Conservation (phyloP, 1,140 invertebrate genomes). For the Neomicropteryx cornuta region DNA sequence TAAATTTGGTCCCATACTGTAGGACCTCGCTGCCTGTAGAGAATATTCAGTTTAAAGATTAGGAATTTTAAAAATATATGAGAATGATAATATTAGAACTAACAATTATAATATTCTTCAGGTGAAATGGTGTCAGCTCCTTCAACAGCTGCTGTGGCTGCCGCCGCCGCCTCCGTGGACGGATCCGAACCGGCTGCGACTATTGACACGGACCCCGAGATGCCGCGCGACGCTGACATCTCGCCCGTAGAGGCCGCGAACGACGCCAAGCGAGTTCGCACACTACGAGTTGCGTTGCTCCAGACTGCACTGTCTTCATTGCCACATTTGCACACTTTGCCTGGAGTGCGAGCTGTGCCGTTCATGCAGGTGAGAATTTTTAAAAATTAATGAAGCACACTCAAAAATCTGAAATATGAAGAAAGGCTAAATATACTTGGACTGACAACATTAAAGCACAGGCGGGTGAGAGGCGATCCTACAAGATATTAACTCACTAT, state of each 20-base stretch:
- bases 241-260: constrained; percentile 25
- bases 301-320: constrained; percentile 51
- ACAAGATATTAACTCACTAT: too few species aligned
- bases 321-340: constrained; percentile 43
- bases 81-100: too few species aligned
- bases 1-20: too few species aligned
- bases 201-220: constrained; percentile 22
- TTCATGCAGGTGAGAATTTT: constrained; percentile 62
- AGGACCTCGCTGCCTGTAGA: too few species aligned
- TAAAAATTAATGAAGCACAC: too few species aligned
- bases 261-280: constrained; percentile 42
- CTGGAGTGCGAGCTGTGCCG: constrained; percentile 77
- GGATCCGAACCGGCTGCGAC: constrained; percentile 19
- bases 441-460: too few species aligned
- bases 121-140: constrained; percentile 27
- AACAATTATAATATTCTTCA: too few species aligned
- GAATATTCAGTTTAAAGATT: too few species aligned
- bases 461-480: too few species aligned
- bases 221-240: constrained; percentile 26
- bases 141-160: constrained; percentile 18
- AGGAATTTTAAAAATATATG: too few species aligned
- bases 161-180: constrained; percentile 17
- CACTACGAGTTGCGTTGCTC: constrained; percentile 54
- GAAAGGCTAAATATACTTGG: too few species aligned
- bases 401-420: too few species aligned